A percentile compares a stretch with the other conserved stretches of the same genome.
phyloP scores from a whole-genome alignment of 2,888 invertebrate genomes.

The Plebejus melissa region DNA sequence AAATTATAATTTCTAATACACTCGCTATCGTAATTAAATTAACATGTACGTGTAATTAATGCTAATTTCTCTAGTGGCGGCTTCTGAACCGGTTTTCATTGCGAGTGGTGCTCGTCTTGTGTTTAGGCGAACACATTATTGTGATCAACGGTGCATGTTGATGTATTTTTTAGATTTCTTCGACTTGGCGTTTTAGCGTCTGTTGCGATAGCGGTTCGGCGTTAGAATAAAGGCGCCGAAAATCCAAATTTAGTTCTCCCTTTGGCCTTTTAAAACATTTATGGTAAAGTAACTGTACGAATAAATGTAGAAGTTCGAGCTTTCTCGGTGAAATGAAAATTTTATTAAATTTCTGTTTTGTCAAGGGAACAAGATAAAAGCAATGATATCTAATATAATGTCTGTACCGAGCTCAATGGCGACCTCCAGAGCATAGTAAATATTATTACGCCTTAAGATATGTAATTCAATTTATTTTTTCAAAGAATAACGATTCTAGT shows the following conservation, averaged over 20 bases:
- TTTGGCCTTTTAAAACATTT: not conserved
- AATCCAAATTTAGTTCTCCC: not conserved
- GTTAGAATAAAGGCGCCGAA: not conserved
- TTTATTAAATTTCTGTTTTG: not conserved
- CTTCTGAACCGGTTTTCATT: constrained; percentile 1
- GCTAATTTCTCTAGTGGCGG: constrained; percentile 12
- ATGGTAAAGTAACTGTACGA: not conserved
- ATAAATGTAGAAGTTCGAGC: not conserved
- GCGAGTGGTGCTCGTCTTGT: not conserved
- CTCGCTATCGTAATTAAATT: constrained; percentile 11
- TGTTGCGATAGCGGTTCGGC: not conserved
- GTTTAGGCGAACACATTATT: not conserved
- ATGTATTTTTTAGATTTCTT: not conserved
- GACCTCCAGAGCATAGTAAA: not conserved
- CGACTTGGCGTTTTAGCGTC: not conserved
- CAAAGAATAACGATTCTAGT: not conserved
- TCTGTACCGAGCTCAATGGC: not conserved
- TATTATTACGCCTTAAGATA: not conserved
- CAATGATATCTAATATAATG: not conserved
- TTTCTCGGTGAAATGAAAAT: not conserved
- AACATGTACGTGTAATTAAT: constrained; percentile 15
- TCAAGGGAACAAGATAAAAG: not conserved
- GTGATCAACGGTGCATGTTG: constrained; percentile 10
- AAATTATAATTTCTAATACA: constrained; percentile 22
- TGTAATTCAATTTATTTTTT: not conserved